These are phyloP conservation scores for Xenus cinereus DNA, from an alignment of 2,113 vertebrate genomes.

Conservation along the genomic window DNA sequence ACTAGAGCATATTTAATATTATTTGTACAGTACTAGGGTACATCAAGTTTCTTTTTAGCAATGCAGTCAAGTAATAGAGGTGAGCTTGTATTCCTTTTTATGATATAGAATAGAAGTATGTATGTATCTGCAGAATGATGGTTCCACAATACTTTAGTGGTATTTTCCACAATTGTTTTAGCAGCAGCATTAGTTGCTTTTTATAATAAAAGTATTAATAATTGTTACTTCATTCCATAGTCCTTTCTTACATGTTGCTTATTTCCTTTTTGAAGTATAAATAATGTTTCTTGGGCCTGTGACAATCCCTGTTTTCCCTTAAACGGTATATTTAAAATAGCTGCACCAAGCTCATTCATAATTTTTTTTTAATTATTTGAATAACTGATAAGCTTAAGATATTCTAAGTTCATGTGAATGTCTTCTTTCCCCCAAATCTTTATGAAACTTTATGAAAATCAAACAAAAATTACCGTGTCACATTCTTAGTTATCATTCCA, in stretches of 20 bases:
- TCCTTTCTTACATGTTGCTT: not conserved
- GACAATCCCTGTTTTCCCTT: not conserved
- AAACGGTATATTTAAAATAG: not conserved
- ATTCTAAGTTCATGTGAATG: not conserved
- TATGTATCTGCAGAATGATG: not conserved
- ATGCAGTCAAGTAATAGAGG: not conserved
- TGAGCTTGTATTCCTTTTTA: not conserved
- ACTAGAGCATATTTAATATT: not conserved
- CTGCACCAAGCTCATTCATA: not conserved
- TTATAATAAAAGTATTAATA: not conserved
- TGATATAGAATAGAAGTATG: not conserved
- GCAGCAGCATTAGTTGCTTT: not conserved
- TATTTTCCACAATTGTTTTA: not conserved
- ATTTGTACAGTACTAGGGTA: not conserved
- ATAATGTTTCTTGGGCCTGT: not conserved
- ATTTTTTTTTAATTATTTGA: not conserved
- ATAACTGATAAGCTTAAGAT: not conserved
- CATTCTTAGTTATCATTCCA: not conserved
- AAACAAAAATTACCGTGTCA: not conserved
- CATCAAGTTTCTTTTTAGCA: not conserved
- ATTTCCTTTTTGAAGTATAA: not conserved
- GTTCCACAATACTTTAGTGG: not conserved
- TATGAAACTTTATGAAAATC: not conserved
- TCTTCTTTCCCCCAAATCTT: not conserved
- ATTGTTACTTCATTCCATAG: not conserved